These are phyloP conservation scores for Sebastes nivosus DNA, from an alignment of 2,797 vertebrate species.

Conservation along the genomic window DNA sequence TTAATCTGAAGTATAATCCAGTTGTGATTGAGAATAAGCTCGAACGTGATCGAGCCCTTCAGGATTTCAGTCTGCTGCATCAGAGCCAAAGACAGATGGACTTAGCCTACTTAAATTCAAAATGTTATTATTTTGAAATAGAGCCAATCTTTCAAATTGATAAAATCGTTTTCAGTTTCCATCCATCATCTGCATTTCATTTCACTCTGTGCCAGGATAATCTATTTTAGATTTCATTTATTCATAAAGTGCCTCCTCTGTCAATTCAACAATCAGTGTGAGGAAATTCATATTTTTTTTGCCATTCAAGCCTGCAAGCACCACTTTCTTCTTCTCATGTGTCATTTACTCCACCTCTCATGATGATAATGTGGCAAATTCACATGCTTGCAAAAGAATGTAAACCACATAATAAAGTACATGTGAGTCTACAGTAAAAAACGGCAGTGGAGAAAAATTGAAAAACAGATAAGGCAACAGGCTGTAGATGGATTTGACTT, in stretches of 20 bases:
- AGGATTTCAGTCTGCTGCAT: not conserved
- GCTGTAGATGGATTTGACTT: not conserved
- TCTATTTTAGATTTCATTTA: not conserved
- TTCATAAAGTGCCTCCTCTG: not conserved
- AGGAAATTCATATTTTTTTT: not conserved
- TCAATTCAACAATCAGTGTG: not conserved
- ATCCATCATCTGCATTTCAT: not conserved
- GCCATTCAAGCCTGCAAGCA: not conserved
- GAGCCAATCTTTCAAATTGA: not conserved
- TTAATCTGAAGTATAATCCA: conserved; percentile 4
- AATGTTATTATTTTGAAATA: not conserved
- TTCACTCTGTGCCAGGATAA: not conserved
- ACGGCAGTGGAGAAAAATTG: not conserved
- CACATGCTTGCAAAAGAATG: not conserved
- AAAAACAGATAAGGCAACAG: not conserved
- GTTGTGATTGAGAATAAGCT: conserved; percentile 13
- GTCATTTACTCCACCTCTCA: not conserved
- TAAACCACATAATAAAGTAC: not conserved
- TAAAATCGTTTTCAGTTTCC: not conserved
- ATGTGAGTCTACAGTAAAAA: not conserved
- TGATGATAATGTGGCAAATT: not conserved
- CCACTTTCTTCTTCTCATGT: not conserved
- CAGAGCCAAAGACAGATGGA: not conserved
- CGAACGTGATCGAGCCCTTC: not conserved
- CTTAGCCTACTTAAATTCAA: not conserved